phyloP scores from a whole-genome alignment of 2,888 invertebrate genomes.

The Prionchulus punctatus region DNA sequence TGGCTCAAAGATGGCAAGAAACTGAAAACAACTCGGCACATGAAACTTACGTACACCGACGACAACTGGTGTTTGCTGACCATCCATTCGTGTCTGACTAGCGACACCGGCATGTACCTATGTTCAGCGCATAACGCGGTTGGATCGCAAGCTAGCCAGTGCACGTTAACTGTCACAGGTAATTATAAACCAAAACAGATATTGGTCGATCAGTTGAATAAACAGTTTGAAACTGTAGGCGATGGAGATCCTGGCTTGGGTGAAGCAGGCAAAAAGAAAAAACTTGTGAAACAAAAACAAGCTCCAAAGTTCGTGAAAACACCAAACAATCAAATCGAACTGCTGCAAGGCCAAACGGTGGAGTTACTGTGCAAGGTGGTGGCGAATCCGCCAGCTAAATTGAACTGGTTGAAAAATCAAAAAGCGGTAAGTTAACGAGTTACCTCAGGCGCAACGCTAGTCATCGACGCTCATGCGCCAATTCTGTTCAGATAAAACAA shows the following conservation, averaged over 20 bases:
- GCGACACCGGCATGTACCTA: conserved; percentile 23
- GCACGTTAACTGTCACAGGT: neutral
- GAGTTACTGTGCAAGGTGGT: conserved; percentile 2
- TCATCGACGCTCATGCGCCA: too few species aligned
- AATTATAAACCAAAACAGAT: too few species aligned
- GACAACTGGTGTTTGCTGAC: conserved; percentile 19
- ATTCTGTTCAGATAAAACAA: conserved; percentile 12
- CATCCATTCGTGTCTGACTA: conserved; percentile 16
- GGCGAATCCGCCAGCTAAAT: neutral
- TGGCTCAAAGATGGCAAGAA: conserved; percentile 29
- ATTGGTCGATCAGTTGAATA: too few species aligned
- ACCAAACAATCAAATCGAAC: conserved; percentile 1
- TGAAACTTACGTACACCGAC: conserved; percentile 16
- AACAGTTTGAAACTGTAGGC: too few species aligned
- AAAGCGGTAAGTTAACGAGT: conserved; percentile 29
- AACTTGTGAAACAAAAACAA: neutral
- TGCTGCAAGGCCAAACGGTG: conserved; percentile 3
- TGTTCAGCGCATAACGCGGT: conserved; percentile 9
- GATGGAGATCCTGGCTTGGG: too few species aligned
- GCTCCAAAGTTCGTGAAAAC: conserved; percentile 6
- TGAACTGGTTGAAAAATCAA: conserved; percentile 25
- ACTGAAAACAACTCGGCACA: conserved; percentile 17
- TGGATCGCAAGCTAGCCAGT: conserved; percentile 15
- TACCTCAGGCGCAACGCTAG: too few species aligned
- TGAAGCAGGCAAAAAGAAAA: neutral